A percentile compares a stretch with the other conserved stretches of the same genome.
Evolutionary conservation across 2,888 invertebrate species (phyloP).

Genomic region (Drosophila seclusa): DNA sequence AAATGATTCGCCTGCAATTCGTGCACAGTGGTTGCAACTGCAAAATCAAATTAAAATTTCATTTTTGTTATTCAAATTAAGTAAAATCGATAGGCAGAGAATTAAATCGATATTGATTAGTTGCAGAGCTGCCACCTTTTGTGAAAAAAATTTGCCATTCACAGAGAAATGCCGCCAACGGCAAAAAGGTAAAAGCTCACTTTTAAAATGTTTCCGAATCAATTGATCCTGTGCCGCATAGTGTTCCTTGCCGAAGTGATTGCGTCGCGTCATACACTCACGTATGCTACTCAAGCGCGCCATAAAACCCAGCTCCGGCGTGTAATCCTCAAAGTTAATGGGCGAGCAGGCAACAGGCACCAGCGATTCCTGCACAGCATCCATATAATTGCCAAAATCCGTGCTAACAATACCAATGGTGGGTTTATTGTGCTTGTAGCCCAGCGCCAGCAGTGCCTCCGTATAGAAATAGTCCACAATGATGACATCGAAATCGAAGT

Average conservation of each 20-base stretch:
- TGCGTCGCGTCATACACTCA: conserved; percentile 76
- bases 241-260: conserved; percentile 77
- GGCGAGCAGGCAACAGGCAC: conserved; percentile 86
- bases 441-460: conserved; percentile 84
- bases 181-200: conserved; percentile 48
- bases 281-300: conserved; percentile 86
- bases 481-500: conserved; percentile 85
- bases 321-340: conserved; percentile 83
- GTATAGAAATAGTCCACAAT: conserved; percentile 85
- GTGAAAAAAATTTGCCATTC: conserved; percentile 10
- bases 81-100: background rate
- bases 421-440: conserved; percentile 83
- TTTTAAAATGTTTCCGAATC: conserved; percentile 81
- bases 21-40: conserved; percentile 63
- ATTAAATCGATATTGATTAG: background rate
- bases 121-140: conserved; percentile 5
- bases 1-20: conserved; percentile 85
- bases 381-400: conserved; percentile 85
- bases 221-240: conserved; percentile 81
- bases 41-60: conserved; percentile 8
- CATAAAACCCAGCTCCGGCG: conserved; percentile 84
- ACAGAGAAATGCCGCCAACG: conserved; percentile 14
- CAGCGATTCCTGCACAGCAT: conserved; percentile 85
- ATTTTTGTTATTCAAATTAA: background rate
- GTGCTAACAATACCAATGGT: conserved; percentile 83